Conservation (phyloP, 2,888 invertebrate species). For the Tinea trinotella region DNA sequence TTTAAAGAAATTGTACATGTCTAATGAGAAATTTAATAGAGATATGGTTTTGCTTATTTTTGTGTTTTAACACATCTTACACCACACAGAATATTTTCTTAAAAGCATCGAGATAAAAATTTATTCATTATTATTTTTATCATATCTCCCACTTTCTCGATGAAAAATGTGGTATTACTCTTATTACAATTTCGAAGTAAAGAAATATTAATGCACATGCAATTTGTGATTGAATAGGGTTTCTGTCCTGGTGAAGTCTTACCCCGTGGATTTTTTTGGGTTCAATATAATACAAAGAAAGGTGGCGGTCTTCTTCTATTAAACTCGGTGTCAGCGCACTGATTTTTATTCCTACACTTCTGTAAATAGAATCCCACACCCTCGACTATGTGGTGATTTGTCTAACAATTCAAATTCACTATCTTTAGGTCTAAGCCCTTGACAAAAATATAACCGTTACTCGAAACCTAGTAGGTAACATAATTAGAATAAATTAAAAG, state of each 20-base stretch:
- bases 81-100: background rate
- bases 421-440: background rate
- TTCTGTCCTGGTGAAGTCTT: background rate
- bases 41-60: background rate
- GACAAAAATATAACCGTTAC: background rate
- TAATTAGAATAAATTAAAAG: too few relatives aligned
- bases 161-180: background rate
- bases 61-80: background rate
- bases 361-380: slow-evolving; percentile 44
- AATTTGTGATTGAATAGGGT: too few relatives aligned
- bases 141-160: background rate
- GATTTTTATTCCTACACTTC: slow-evolving; percentile 32
- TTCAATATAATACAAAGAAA: slow-evolving; percentile 33
- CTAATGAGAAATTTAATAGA: background rate
- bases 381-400: slow-evolving; percentile 45
- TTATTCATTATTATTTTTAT: background rate
- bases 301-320: slow-evolving; percentile 65
- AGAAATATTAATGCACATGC: background rate
- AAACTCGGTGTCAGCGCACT: slow-evolving; percentile 53
- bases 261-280: background rate
- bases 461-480: too few relatives aligned
- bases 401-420: slow-evolving; percentile 34
- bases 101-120: background rate
- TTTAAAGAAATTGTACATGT: slow-evolving; percentile 1
- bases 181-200: too few relatives aligned